Evolutionary conservation across 1,140 invertebrate species (phyloP), one percentile per base, ranked within the genome.

Genomic region (Laupala kohalensis): DNA sequence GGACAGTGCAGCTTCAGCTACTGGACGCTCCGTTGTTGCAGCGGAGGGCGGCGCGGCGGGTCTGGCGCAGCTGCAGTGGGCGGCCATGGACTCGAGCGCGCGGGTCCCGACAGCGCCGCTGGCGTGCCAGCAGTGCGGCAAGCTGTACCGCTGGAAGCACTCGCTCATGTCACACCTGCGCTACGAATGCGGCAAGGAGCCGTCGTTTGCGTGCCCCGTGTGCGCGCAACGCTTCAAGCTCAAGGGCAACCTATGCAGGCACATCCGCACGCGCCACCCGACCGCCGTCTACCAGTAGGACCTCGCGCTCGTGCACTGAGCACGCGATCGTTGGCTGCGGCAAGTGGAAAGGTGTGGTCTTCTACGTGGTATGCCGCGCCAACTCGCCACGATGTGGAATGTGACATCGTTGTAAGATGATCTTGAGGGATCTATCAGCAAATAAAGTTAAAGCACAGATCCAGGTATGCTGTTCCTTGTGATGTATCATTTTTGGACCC

Each of bases 71-170:
- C 9, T 53, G 37, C 37, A 19, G 78, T 85, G 89, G n/a, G n/a
- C n/a, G n/a, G n/a, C n/a, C n/a, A n/a, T n/a, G n/a, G n/a, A n/a
- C 28, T 53, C 37, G 37, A 53, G 9, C 9, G 9, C 23, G 19
- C 9, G 9, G 19, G 19, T 53, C 9, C 37, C 37, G 19, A 9
- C 37, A 82, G 81, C 71, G 71, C 75, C 37, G 9, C 37, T 53
- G 37, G 37, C 37, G 9, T 92, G 91, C 77, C 83, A 89, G 66
- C 89, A 90, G 76, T 93, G 91, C 80, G 90, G 90, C 64, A 92
- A 92, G 78, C 84, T 87, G 25, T 92, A 92, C 78, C 83, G 90
- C 75, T 24, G 90, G 90, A 92, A 92, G 76, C 84, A 85, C 74
- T 82, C 80, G 24, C 25, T 74, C 19, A 67, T 71, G 26, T 69